Conservation (phyloP, 1,140 invertebrate genomes). For the Hycleus cichorii region DNA sequence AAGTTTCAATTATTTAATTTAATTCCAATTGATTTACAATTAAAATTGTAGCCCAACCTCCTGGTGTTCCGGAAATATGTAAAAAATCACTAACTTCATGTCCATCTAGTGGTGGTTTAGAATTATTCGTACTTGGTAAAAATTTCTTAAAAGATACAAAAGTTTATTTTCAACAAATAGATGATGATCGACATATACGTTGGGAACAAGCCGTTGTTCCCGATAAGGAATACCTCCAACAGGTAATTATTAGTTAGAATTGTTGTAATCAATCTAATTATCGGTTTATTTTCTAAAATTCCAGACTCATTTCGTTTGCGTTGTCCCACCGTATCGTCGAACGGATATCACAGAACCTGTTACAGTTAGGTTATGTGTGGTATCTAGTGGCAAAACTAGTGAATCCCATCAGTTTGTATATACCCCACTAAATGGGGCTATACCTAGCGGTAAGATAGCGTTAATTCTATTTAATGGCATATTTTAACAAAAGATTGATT, state of each 20-base stretch:
- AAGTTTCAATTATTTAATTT: slow-evolving; percentile 42
- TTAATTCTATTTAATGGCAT: slow-evolving; percentile 29
- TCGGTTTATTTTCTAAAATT: slow-evolving; percentile 32
- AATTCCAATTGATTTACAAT: background rate
- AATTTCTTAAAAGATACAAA: slow-evolving; percentile 93
- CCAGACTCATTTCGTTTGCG: slow-evolving; percentile 90
- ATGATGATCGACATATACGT: slow-evolving; percentile 44
- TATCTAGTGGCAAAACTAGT: slow-evolving; percentile 80
- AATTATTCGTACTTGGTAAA: slow-evolving; percentile 92
- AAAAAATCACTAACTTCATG: slow-evolving; percentile 82
- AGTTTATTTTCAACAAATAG: slow-evolving; percentile 72
- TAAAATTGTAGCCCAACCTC: slow-evolving; percentile 74
- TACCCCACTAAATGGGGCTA: slow-evolving; percentile 49
- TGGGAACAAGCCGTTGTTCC: slow-evolving; percentile 74
- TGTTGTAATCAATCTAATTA: no score
- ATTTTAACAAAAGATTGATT: slow-evolving; percentile 30
- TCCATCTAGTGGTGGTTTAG: slow-evolving; percentile 72
- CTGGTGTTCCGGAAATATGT: slow-evolving; percentile 91
- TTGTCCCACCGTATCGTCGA: slow-evolving; percentile 72
- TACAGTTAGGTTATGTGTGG: slow-evolving; percentile 67
- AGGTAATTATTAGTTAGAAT: slow-evolving; percentile 44
- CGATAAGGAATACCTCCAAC: slow-evolving; percentile 77
- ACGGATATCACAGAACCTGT: slow-evolving; percentile 59
- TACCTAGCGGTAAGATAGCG: slow-evolving; percentile 39
- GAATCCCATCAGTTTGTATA: slow-evolving; percentile 84